A percentile compares a stretch with the other conserved stretches of the same genome.
These are phyloP conservation scores for Apogon hyalosoma DNA, from an alignment of 2,797 vertebrate species.

Conservation along the genomic window DNA sequence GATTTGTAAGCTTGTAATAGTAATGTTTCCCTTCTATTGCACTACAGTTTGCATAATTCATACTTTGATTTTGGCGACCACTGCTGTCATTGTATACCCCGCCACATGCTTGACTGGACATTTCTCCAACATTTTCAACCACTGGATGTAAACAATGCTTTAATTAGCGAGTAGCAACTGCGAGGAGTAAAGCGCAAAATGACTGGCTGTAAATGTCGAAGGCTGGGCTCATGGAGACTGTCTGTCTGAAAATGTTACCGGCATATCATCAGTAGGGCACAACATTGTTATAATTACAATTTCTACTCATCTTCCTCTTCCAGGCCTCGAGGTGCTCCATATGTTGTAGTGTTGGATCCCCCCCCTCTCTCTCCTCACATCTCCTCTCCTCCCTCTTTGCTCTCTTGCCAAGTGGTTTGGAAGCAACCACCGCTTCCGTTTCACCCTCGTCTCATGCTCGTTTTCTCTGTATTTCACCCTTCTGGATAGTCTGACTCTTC, in stretches of 20 bases:
- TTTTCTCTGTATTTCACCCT: conserved; percentile 30
- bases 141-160: background rate
- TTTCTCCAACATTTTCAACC: conserved; percentile 2
- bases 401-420: conserved; percentile 62
- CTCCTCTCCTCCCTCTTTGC: conserved; percentile 53
- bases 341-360: conserved; percentile 63
- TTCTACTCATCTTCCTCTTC: conserved; percentile 50
- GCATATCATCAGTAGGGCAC: conserved; percentile 46
- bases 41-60: background rate
- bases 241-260: conserved; percentile 53
- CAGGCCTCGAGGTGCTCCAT: conserved; percentile 66
- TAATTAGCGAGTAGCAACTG: background rate
- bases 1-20: background rate
- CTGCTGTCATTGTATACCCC: background rate
- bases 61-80: background rate
- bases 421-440: conserved; percentile 28
- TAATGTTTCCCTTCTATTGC: background rate
- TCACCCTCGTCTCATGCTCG: conserved; percentile 38
- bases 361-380: conserved; percentile 48
- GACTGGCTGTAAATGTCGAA: conserved; percentile 26
- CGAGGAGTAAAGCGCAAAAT: conserved; percentile 16
- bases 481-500: conserved; percentile 9
- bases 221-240: conserved; percentile 27
- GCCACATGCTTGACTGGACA: conserved; percentile 4
- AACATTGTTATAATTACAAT: conserved; percentile 71